These are phyloP conservation scores for Lumbricus terrestris DNA, from an alignment of 2,888 invertebrate genomes.

Conservation along the genomic window DNA sequence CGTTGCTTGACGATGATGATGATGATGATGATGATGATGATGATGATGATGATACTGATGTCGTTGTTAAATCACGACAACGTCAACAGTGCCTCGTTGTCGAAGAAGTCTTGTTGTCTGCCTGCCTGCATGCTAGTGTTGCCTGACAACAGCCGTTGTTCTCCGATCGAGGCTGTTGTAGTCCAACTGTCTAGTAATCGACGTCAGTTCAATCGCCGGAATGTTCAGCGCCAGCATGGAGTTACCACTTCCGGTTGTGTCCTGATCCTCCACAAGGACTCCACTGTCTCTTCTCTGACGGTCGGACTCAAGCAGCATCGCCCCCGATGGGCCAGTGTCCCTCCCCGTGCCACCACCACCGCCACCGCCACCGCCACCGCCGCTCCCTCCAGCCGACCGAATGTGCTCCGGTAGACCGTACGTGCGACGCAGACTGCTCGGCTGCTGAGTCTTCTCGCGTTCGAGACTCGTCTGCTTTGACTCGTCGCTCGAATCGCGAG, in stretches of 20 bases:
- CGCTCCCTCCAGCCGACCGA: not conserved
- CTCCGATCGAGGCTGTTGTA: not conserved
- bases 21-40: too few species aligned
- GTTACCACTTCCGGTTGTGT: conserved; percentile 15
- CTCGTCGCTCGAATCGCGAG: not conserved
- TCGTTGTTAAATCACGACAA: not conserved
- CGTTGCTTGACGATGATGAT: too few species aligned
- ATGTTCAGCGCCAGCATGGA: not conserved
- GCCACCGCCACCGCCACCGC: not conserved
- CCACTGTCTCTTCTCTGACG: conserved; percentile 31
- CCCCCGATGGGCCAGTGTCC: not conserved
- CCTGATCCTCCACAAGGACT: conserved; percentile 31
- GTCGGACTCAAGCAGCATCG: conserved; percentile 5
- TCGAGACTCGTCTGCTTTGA: not conserved
- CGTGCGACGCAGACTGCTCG: not conserved
- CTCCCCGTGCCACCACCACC: not conserved
- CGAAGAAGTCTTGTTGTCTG: not conserved
- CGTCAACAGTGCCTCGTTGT: not conserved
- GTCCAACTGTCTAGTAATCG: not conserved
- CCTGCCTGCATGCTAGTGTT: not conserved
- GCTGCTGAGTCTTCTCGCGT: not conserved
- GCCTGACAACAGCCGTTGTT: not conserved
- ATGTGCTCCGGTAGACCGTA: not conserved
- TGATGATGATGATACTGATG: not conserved
- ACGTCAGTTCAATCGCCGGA: not conserved